These are phyloP conservation scores for Leucophenga varia DNA, from an alignment of 1,140 invertebrate species.

Conservation along the genomic window DNA sequence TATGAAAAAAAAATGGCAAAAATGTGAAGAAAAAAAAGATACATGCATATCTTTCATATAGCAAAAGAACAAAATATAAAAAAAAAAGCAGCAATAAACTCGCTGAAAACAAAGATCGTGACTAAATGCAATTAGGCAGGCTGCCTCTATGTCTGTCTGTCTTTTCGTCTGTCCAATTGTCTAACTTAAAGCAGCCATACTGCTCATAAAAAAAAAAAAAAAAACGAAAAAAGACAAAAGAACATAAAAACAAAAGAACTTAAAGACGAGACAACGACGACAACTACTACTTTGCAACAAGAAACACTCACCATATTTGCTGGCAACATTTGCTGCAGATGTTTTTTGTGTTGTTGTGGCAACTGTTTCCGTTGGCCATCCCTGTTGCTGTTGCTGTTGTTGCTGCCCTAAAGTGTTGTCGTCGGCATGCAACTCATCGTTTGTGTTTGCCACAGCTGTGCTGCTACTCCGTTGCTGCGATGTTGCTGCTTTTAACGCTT, in stretches of 20 bases:
- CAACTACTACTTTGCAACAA: no score
- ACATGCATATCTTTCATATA: no score
- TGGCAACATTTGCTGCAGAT: conserved; percentile 22
- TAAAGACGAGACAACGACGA: no score
- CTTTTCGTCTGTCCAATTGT: neutral
- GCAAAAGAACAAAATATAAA: no score
- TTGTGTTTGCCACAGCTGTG: no score
- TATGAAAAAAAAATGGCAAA: neutral
- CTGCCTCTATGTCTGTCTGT: conserved; percentile 1
- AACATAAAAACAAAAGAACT: no score
- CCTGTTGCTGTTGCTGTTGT: conserved; percentile 4
- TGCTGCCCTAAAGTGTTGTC: neutral
- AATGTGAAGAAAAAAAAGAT: conserved; percentile 9
- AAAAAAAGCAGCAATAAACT: no score
- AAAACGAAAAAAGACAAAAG: no score
- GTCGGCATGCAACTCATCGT: no score
- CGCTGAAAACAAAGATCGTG: conserved; percentile 33
- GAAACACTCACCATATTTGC: conserved; percentile 42
- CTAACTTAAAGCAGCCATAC: neutral
- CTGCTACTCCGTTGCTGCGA: conserved; percentile 13
- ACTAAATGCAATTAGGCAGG: conserved; percentile 49
- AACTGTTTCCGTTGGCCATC: no score
- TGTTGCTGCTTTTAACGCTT: no score
- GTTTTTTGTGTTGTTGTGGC: conserved; percentile 5
- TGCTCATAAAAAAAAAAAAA: no score